These are phyloP conservation scores for Emmelina monodactyla DNA, from an alignment of 2,888 invertebrate species.

Conservation along the genomic window DNA sequence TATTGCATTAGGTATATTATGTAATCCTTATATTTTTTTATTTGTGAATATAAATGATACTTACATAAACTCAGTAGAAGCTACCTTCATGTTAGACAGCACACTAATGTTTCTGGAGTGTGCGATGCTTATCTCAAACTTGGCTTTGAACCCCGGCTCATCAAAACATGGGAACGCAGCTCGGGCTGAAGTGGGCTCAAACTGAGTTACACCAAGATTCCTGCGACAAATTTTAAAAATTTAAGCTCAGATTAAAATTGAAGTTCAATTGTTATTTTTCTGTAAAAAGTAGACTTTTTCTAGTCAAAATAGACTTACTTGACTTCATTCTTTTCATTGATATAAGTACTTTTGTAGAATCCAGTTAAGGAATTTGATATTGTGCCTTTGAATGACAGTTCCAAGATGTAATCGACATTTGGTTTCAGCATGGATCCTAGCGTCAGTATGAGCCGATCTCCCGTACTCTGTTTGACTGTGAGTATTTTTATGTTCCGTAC, in stretches of 20 bases:
- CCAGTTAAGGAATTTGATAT: conserved; percentile 71
- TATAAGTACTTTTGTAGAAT: conserved; percentile 73
- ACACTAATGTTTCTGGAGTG: conserved; percentile 69
- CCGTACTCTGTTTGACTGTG: conserved; percentile 31
- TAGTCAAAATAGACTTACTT: conserved; percentile 33
- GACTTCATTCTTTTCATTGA: conserved; percentile 41
- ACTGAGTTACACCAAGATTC: conserved; percentile 69
- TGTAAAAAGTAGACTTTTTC: background rate
- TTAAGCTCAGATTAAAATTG: conserved; percentile 3
- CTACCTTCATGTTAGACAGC: conserved; percentile 76
- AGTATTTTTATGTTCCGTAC: conserved; percentile 38
- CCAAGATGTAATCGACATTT: conserved; percentile 61
- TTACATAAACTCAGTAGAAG: conserved; percentile 61
- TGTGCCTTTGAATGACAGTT: conserved; percentile 59
- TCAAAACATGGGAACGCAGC: conserved; percentile 80
- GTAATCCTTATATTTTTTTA: too few species aligned
- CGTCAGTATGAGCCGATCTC: conserved; percentile 38
- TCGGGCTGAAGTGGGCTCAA: conserved; percentile 71
- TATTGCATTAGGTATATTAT: too few species aligned
- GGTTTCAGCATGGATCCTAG: conserved; percentile 43
- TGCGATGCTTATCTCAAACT: conserved; percentile 76
- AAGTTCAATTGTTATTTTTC: conserved; percentile 4
- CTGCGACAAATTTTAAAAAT: too few species aligned
- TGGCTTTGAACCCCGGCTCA: conserved; percentile 78
- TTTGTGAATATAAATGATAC: too few species aligned